Percentiles rank a stretch among this genome's conserved stretches.
These are phyloP conservation scores for Neuroscelio doddi DNA, from an alignment of 2,888 invertebrate genomes.

Conservation along the genomic window DNA sequence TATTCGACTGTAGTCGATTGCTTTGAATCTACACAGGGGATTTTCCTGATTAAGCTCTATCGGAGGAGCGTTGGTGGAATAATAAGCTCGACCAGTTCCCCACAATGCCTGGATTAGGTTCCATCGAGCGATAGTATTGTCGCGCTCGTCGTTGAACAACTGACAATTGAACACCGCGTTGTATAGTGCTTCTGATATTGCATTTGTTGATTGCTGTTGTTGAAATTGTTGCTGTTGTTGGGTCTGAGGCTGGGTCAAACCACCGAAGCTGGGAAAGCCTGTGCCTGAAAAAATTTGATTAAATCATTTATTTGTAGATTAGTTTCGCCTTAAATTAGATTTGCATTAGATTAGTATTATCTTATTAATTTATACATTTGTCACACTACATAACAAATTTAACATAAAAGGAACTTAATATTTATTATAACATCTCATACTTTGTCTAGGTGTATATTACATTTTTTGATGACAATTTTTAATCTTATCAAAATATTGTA, in stretches of 20 bases:
- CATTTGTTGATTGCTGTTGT: constrained; percentile 75
- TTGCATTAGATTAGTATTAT: too few relatives aligned
- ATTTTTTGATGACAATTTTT: too few relatives aligned
- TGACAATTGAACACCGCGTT: constrained; percentile 85
- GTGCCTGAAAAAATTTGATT: constrained; percentile 35
- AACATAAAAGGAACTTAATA: too few relatives aligned
- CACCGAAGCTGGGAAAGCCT: constrained; percentile 61
- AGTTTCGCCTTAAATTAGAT: too few relatives aligned
- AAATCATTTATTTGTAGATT: too few relatives aligned
- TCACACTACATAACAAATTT: too few relatives aligned
- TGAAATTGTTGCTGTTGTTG: constrained; percentile 73
- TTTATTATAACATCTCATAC: too few relatives aligned
- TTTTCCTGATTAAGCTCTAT: constrained; percentile 91
- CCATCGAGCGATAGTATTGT: constrained; percentile 93
- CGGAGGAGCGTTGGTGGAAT: constrained; percentile 83
- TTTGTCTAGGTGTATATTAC: too few relatives aligned
- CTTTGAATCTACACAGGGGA: constrained; percentile 94
- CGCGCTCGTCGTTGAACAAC: constrained; percentile 95
- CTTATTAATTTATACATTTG: too few relatives aligned
- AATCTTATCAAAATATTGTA: too few relatives aligned
- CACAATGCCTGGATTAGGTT: constrained; percentile 94
- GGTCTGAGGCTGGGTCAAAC: constrained; percentile 58
- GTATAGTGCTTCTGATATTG: constrained; percentile 80
- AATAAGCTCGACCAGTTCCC: constrained; percentile 90
- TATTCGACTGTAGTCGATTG: constrained; percentile 92